Percentiles rank a stretch among this genome's conserved stretches.
phyloP scores from a whole-genome alignment of 92 coral and sea anemone genomes.

The Blastomussa wellsi region DNA sequence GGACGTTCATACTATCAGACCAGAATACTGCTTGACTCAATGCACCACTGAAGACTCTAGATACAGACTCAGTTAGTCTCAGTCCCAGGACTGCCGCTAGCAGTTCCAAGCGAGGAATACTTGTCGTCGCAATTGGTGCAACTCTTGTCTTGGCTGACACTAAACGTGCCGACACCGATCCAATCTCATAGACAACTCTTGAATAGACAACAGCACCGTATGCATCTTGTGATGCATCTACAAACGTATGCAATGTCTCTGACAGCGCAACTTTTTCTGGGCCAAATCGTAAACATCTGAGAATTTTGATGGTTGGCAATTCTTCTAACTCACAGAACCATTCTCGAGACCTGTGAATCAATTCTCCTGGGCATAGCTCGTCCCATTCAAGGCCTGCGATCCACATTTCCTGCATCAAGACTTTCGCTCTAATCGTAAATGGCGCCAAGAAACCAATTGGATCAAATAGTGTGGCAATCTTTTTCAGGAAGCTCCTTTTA shows the following conservation, averaged over 20 bases:
- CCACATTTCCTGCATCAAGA: constrained; percentile 56
- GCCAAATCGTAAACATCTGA: constrained; percentile 43
- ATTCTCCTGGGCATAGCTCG: constrained; percentile 43
- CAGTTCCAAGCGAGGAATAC: constrained; percentile 61
- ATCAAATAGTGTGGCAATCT: constrained; percentile 60
- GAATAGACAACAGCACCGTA: constrained; percentile 65
- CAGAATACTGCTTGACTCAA: constrained; percentile 36
- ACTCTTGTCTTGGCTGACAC: constrained; percentile 58
- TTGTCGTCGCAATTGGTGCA: constrained; percentile 46
- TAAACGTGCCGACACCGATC: constrained; percentile 39
- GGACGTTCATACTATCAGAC: constrained; percentile 62
- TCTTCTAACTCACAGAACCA: constrained; percentile 57
- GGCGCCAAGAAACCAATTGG: constrained; percentile 69
- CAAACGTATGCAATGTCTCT: constrained; percentile 60
- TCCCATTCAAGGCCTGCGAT: constrained; percentile 65
- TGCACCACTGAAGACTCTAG: constrained; percentile 26
- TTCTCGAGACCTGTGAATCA: constrained; percentile 28
- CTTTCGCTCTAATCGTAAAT: constrained; percentile 56
- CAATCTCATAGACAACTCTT: constrained; percentile 51
- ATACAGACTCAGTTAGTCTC: constrained; percentile 43
- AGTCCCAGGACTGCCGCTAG: constrained; percentile 67
- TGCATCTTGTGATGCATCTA: constrained; percentile 67
- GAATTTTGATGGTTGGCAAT: constrained; percentile 41
- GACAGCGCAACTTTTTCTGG: constrained; percentile 33
- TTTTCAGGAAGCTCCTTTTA: constrained; percentile 59